These are phyloP conservation scores for Porites divaricata DNA, from an alignment of 92 coral and sea anemone species.

Conservation along the genomic window DNA sequence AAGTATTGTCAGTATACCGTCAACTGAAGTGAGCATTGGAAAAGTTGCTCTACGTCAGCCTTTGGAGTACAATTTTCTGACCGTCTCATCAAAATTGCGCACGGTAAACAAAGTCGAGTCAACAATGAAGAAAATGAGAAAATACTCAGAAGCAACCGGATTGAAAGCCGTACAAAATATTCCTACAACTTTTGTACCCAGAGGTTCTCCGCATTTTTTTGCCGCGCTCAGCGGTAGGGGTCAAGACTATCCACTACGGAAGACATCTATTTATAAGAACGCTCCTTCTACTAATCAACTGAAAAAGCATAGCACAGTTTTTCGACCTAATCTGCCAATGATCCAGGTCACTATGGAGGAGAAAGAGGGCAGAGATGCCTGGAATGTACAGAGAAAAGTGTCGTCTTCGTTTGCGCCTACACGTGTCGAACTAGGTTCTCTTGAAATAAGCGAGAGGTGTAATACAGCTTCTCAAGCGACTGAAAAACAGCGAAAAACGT, in stretches of 20 bases:
- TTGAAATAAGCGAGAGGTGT: not conserved
- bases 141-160: constrained; percentile 20
- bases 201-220: constrained; percentile 33
- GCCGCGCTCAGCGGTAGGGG: constrained; percentile 23
- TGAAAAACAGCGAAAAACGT: constrained; percentile 5
- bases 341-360: constrained; percentile 12
- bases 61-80: not conserved
- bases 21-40: not conserved
- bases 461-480: not conserved
- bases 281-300: not conserved
- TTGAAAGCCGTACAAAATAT: constrained; percentile 3
- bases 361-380: not conserved
- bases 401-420: not conserved
- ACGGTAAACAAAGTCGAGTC: not conserved
- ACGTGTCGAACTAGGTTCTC: not conserved
- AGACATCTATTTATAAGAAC: constrained; percentile 12
- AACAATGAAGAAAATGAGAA: constrained; percentile 19
- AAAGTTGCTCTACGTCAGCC: not conserved
- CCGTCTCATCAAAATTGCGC: not conserved
- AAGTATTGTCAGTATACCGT: not conserved
- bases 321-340: constrained; percentile 1
- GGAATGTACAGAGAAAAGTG: constrained; percentile 1
- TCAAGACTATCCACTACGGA: not conserved
- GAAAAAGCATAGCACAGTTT: not conserved
- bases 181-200: constrained; percentile 20